These are phyloP conservation scores for Dasyurus viverrinus DNA, from an alignment of 2,113 vertebrate genomes.

Conservation along the genomic window DNA sequence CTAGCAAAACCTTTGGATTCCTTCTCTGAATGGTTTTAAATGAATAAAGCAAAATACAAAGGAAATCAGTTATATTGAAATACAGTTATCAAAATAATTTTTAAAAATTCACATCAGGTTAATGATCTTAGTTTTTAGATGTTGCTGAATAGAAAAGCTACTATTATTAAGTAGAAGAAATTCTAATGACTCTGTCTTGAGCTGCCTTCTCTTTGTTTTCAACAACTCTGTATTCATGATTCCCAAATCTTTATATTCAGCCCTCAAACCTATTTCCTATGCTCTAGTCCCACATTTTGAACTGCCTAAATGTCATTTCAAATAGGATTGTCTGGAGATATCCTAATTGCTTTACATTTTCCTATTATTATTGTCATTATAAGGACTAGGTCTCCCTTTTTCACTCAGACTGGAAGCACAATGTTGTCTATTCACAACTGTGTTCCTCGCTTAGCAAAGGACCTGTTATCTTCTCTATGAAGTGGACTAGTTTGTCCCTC, in stretches of 20 bases:
- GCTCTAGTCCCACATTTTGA: not conserved
- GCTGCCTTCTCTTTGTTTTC: not conserved
- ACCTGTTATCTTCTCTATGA: not conserved
- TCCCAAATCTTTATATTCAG: not conserved
- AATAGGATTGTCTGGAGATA: not conserved
- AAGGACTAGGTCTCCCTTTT: not conserved
- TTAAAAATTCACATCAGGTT: not conserved
- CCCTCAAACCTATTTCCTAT: not conserved
- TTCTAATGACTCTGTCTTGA: not conserved
- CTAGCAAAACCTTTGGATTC: not conserved
- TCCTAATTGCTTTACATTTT: not conserved
- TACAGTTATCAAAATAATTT: not conserved
- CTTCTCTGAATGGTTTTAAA: not conserved
- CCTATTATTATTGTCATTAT: too few species aligned
- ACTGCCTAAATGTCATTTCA: not conserved
- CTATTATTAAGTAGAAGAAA: not conserved
- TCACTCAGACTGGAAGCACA: too few species aligned
- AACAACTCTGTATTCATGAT: not conserved
- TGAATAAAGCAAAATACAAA: not conserved
- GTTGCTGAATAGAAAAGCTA: not conserved
- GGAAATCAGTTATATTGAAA: not conserved
- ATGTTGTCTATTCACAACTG: too few species aligned
- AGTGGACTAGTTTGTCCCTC: not conserved
- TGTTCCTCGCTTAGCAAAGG: not conserved
- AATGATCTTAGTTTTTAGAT: not conserved